A percentile compares a stretch with the other conserved stretches of the same genome.
Conservation (phyloP, 2,888 invertebrate species). For the Zygaena filipendulae region DNA sequence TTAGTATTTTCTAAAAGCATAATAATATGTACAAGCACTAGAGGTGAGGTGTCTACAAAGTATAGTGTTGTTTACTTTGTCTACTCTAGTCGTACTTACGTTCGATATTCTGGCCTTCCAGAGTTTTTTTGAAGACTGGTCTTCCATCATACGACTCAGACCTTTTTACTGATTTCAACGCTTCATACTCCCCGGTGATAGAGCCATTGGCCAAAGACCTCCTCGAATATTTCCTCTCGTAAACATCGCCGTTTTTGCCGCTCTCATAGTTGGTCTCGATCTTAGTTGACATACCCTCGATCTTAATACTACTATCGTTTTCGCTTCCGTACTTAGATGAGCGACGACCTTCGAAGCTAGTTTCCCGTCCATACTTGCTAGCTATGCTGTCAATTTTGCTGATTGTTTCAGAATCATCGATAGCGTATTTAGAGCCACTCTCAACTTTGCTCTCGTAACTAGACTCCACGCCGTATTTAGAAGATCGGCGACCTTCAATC, state of each 20-base stretch:
- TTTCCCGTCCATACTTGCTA: slow-evolving; percentile 33
- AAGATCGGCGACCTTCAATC: slow-evolving; percentile 18
- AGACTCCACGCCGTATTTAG: slow-evolving; percentile 19
- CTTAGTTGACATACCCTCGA: slow-evolving; percentile 19
- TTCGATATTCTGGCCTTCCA: slow-evolving; percentile 82
- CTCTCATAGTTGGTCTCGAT: slow-evolving; percentile 24
- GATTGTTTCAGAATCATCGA: slow-evolving; percentile 20
- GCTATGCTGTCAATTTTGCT: slow-evolving; percentile 36
- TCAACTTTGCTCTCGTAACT: slow-evolving; percentile 17
- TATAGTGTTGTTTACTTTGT: slow-evolving; percentile 17
- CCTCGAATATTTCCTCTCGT: slow-evolving; percentile 42
- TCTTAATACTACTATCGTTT: slow-evolving; percentile 23
- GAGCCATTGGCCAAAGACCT: slow-evolving; percentile 44
- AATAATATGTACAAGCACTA: slow-evolving; percentile 66
- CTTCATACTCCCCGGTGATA: slow-evolving; percentile 29
- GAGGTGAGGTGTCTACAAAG: slow-evolving; percentile 32
- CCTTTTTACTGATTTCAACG: slow-evolving; percentile 29
- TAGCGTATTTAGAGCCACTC: slow-evolving; percentile 7
- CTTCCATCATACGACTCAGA: slow-evolving; percentile 64
- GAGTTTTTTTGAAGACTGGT: slow-evolving; percentile 78
- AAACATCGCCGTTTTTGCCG: slow-evolving; percentile 28
- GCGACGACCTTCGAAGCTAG: slow-evolving; percentile 22
- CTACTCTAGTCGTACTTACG: slow-evolving; percentile 70
- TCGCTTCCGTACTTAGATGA: slow-evolving; percentile 45
- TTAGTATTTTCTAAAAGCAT: slow-evolving; percentile 57